Evolutionary conservation across 2,797 vertebrate genomes (phyloP).

Genomic region (Gallinago nigripennis): DNA sequence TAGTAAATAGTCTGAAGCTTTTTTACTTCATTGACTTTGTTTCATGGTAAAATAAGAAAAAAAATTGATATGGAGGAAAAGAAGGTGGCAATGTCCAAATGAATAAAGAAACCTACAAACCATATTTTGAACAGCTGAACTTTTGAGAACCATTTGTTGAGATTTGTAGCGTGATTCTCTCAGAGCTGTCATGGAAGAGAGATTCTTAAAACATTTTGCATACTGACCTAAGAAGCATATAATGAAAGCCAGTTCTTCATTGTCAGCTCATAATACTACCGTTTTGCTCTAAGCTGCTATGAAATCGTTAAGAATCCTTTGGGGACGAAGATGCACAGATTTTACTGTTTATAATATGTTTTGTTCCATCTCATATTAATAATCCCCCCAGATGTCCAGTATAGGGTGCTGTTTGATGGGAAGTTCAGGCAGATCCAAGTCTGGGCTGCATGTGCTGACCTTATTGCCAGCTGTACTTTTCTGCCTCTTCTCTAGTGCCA

Average conservation of each 20-base stretch:
- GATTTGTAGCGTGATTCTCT: neutral
- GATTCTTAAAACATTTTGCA: neutral
- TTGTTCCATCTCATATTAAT: conserved; percentile 5
- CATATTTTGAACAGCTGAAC: neutral
- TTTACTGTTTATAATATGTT: conserved; percentile 34
- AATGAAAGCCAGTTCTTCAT: neutral
- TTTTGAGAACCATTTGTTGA: neutral
- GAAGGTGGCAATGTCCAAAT: neutral
- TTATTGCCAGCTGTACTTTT: neutral
- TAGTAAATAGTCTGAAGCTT: neutral
- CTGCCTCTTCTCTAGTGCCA: neutral
- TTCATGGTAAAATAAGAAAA: neutral
- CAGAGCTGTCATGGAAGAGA: neutral
- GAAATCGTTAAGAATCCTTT: neutral
- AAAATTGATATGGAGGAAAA: neutral
- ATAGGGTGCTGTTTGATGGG: neutral
- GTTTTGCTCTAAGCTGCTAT: neutral
- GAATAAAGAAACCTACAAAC: neutral
- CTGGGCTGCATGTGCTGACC: neutral
- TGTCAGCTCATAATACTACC: neutral
- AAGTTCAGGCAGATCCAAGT: neutral
- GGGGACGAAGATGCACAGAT: neutral
- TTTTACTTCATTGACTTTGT: neutral
- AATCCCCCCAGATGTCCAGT: conserved; percentile 28
- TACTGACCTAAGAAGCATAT: neutral